Base-by-base conservation (phyloP, 2,797 vertebrate genomes). In the Premnoplex brunnescens region DNA sequence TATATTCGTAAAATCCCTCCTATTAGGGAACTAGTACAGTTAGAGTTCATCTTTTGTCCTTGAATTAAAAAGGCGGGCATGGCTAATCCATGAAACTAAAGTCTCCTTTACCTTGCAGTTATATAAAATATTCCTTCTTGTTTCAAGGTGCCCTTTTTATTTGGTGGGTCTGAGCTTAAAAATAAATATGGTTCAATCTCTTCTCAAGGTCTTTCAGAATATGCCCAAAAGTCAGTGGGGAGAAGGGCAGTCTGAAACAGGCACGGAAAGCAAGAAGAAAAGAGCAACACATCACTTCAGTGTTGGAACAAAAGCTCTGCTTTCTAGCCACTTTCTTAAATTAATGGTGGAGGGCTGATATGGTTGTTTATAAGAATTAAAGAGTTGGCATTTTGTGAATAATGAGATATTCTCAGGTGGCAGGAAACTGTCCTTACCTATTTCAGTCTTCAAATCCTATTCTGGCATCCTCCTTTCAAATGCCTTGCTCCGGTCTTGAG, bases 11-110 rank as follows among this genome's bases (percentile, higher is more conserved):
- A 89, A 94, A 89, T 3, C 8, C 19, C 66, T 89, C 34, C 89
- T 94, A 44, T 84, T 68, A 88, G 66, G 34, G 66, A 85, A 49
- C 58, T 81, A 28, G 69, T 76, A 52, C 39, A 86, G 75, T 56
- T 89, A 75, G 72, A 89, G 78, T 77, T 93, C 87, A 34, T 94
- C 66, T 85, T 92, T 82, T 93, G 89, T 84, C 92, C 91, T 95
- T 95, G 95, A 95, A 94, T 96, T 93, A 92, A 84, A 91, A 94
- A 85, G 62, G 44, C 4, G 1, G 69, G 46, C 54, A 81, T 8
- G 48, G 67, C 73, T 85, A 93, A 93, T 63, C 79, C 72, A 67
- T 71, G 44, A 79, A 93, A 90, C 51, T 43, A 26, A 88, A 92
- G 55, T 75, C 56, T 88, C 20, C 80, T 91, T 92, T 95, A 93